Conservation (phyloP, 2,797 vertebrate genomes). For the Muscicapa comitata region DNA sequence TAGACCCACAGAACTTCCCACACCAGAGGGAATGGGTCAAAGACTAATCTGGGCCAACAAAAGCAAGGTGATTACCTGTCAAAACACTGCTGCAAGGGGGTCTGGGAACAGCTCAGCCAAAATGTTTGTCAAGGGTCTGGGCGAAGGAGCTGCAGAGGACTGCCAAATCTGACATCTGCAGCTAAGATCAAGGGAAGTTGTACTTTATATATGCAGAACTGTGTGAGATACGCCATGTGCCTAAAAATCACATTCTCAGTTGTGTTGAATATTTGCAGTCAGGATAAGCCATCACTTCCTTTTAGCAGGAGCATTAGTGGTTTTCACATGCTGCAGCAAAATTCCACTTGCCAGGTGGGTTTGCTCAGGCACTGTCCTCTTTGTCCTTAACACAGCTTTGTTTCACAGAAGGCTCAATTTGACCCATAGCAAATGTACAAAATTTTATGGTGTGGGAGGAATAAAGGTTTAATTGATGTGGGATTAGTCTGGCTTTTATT, state of each 20-base stretch:
- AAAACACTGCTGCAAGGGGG: neutral
- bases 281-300: neutral
- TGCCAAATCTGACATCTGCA: neutral
- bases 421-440: neutral
- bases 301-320: neutral
- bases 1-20: neutral
- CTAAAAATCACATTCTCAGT: neutral
- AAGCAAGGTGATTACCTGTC: neutral
- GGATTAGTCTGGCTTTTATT: slow-evolving; percentile 27
- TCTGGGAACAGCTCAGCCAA: neutral
- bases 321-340: neutral
- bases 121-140: neutral
- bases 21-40: neutral
- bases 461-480: neutral
- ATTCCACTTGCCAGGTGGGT: neutral
- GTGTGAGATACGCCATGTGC: neutral
- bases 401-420: neutral
- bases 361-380: neutral
- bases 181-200: neutral
- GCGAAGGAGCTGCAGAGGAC: neutral
- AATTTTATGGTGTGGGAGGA: neutral
- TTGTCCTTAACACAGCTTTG: neutral
- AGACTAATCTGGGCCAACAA: neutral
- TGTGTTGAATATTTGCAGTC: neutral
- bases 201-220: neutral